Evolutionary conservation across 2,797 vertebrate genomes (phyloP).

Genomic region (Caiman crocodilus): DNA sequence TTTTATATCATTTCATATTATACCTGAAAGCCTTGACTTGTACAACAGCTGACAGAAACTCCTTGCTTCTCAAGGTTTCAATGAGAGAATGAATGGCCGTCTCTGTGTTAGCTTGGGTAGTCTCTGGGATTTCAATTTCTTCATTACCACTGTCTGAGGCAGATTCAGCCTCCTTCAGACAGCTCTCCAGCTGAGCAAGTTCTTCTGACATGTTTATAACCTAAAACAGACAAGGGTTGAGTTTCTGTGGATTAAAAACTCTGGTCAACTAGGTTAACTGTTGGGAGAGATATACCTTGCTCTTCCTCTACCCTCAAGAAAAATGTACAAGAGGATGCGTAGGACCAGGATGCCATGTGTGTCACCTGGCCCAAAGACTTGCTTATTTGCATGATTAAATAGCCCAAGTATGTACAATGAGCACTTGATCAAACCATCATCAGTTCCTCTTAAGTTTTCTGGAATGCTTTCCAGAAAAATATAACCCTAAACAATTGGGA

Average conservation of each 20-base stretch:
- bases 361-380: neutral
- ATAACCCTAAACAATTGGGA: neutral
- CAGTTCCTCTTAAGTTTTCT: neutral
- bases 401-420: accelerated
- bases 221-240: slow-evolving; percentile 75
- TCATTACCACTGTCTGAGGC: slow-evolving; percentile 84
- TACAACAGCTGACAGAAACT: slow-evolving; percentile 91
- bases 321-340: neutral
- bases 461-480: neutral
- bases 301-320: neutral
- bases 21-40: slow-evolving; percentile 98
- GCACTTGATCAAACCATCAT: neutral
- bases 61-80: slow-evolving; percentile 91
- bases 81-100: slow-evolving; percentile 96
- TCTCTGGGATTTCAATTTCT: slow-evolving; percentile 88
- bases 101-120: slow-evolving; percentile 91
- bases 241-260: neutral
- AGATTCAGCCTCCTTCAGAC: slow-evolving; percentile 91
- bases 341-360: neutral
- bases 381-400: neutral
- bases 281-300: neutral
- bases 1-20: neutral
- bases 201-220: slow-evolving; percentile 99
- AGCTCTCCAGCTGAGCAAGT: slow-evolving; percentile 91
- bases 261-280: neutral